Evolutionary conservation across 2,113 vertebrate genomes (phyloP).

Genomic region (Climacteris rufus): DNA sequence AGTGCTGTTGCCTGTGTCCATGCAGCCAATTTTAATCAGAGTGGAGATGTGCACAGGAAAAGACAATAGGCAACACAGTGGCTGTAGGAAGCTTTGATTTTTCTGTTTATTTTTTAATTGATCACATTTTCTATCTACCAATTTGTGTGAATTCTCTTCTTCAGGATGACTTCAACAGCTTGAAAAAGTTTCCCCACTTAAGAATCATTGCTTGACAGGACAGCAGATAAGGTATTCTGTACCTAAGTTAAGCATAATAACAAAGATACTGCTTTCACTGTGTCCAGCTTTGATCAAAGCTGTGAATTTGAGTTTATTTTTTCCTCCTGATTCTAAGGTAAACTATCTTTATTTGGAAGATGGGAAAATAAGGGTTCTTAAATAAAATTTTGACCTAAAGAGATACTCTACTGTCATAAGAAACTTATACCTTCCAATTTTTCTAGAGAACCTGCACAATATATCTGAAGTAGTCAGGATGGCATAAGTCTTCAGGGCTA

Average conservation of each 20-base stretch:
- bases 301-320: neutral
- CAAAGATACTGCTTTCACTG: neutral
- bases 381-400: neutral
- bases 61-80: neutral
- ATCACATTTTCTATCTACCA: neutral
- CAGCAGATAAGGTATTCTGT: neutral
- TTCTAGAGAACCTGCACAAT: neutral
- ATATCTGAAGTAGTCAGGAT: neutral
- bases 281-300: neutral
- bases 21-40: neutral
- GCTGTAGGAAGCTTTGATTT: neutral
- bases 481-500: rapidly evolving
- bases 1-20: neutral
- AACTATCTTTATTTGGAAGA: neutral
- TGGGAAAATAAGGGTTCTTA: neutral
- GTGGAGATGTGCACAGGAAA: rapidly evolving
- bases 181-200: neutral
- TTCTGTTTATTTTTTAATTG: neutral
- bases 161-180: neutral
- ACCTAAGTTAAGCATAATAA: neutral
- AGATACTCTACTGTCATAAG: neutral
- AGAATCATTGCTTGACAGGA: neutral
- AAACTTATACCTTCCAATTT: neutral
- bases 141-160: neutral
- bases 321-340: neutral